These are phyloP conservation scores for Anthopleura xanthogrammica DNA, from an alignment of 92 coral and sea anemone species.

Conservation along the genomic window DNA sequence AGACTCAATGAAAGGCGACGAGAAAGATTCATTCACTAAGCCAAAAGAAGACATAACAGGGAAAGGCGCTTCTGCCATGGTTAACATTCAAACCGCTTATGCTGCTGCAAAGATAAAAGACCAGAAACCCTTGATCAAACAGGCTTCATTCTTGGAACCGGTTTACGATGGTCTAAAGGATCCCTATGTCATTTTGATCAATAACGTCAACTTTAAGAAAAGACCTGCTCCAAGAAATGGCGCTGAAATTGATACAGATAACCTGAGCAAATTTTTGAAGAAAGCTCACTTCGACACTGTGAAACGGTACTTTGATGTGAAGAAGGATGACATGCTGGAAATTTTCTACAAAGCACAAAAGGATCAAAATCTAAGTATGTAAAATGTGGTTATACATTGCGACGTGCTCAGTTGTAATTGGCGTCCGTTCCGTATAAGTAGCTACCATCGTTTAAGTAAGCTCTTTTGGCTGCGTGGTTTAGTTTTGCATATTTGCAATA, in stretches of 20 bases:
- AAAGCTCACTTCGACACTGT: conserved; percentile 65
- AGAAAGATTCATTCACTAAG: background rate
- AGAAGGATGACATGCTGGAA: conserved; percentile 39
- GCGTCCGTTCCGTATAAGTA: too few species aligned
- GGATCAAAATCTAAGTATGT: conserved; percentile 40
- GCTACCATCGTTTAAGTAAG: too few species aligned
- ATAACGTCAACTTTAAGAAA: conserved; percentile 66
- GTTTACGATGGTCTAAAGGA: conserved; percentile 70
- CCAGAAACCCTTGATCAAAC: conserved; percentile 7
- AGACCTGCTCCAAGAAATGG: conserved; percentile 71
- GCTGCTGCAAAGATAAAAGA: background rate
- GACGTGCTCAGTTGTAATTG: background rate
- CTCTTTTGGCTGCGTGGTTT: too few species aligned
- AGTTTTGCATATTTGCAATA: too few species aligned
- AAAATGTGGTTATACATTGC: background rate
- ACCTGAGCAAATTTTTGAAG: conserved; percentile 47
- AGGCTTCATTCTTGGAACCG: conserved; percentile 21
- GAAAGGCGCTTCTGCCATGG: background rate
- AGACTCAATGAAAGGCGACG: background rate
- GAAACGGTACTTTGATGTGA: conserved; percentile 31
- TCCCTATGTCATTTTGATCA: conserved; percentile 77
- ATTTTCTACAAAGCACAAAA: conserved; percentile 49
- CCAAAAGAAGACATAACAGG: background rate
- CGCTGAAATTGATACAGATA: conserved; percentile 55
- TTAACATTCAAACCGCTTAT: background rate